A percentile compares a stretch with the other conserved stretches of the same genome.
Evolutionary conservation across 2,797 vertebrate species (phyloP).

Genomic region (Sus cebifrons): DNA sequence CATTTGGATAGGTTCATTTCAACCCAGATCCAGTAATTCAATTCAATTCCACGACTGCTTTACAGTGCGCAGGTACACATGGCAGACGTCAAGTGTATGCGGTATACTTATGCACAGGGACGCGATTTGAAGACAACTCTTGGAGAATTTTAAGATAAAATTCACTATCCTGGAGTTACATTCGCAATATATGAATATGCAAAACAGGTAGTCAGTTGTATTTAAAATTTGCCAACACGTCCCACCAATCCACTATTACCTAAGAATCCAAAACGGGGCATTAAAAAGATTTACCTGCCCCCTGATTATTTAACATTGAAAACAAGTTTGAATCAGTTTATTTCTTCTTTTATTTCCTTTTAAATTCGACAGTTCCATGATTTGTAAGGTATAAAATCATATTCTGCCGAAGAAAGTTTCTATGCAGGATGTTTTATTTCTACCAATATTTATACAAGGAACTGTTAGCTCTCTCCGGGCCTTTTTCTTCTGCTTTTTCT

Average conservation of each 20-base stretch:
- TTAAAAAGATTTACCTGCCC: slow-evolving; percentile 58
- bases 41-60: slow-evolving; percentile 49
- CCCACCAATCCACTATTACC: slow-evolving; percentile 42
- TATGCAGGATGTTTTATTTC: slow-evolving; percentile 39
- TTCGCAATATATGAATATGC: slow-evolving; percentile 47
- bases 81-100: slow-evolving; percentile 33
- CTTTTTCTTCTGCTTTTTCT: slow-evolving; percentile 65
- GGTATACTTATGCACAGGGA: background rate
- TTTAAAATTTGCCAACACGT: slow-evolving; percentile 66
- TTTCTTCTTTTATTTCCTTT: slow-evolving; percentile 57
- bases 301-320: slow-evolving; percentile 46
- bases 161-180: slow-evolving; percentile 64
- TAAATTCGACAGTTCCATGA: slow-evolving; percentile 60
- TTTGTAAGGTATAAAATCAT: slow-evolving; percentile 67
- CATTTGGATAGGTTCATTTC: slow-evolving; percentile 71
- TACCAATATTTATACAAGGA: slow-evolving; percentile 39
- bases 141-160: slow-evolving; percentile 73
- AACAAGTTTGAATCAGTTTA: slow-evolving; percentile 44
- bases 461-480: background rate
- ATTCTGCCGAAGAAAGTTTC: slow-evolving; percentile 58
- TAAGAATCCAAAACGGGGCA: slow-evolving; percentile 55
- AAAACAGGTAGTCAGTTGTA: slow-evolving; percentile 53
- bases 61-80: slow-evolving; percentile 45
- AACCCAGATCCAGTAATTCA: slow-evolving; percentile 70
- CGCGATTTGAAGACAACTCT: slow-evolving; percentile 5